These are phyloP conservation scores for Cerastis rubricosa DNA, from an alignment of 2,888 invertebrate species.

Conservation along the genomic window DNA sequence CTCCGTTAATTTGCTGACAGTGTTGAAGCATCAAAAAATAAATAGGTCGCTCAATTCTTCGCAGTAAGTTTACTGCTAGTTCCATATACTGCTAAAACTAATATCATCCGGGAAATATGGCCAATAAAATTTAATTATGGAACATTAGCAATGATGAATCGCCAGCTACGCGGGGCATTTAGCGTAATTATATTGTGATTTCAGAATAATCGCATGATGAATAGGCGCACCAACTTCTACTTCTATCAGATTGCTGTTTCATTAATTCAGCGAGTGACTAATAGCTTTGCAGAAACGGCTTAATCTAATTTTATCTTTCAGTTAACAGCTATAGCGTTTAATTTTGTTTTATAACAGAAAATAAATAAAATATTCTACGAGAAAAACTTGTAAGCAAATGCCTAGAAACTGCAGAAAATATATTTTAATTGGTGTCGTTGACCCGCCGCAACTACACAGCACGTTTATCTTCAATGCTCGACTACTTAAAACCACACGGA, in stretches of 20 bases:
- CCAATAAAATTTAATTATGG: conserved; percentile 85
- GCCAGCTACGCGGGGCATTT: conserved; percentile 76
- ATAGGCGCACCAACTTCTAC: conserved; percentile 78
- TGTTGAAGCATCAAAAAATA: conserved; percentile 46
- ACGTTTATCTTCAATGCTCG: conserved; percentile 50
- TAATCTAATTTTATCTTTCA: conserved; percentile 65
- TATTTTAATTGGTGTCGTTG: conserved; percentile 54
- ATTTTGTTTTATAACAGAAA: conserved; percentile 27
- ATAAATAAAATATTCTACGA: conserved; percentile 12
- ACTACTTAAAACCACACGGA: conserved; percentile 41
- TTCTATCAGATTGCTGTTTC: conserved; percentile 76
- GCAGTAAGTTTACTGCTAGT: conserved; percentile 47
- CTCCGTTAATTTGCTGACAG: conserved; percentile 60
- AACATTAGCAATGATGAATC: conserved; percentile 84
- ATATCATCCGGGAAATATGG: conserved; percentile 73
- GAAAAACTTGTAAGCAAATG: conserved; percentile 21
- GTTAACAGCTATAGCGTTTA: conserved; percentile 15
- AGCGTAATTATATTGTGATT: conserved; percentile 87
- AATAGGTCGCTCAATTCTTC: conserved; percentile 54
- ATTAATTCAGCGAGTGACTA: conserved; percentile 73
- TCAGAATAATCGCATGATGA: conserved; percentile 85
- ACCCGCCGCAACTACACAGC: conserved; percentile 26
- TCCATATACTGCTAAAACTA: conserved; percentile 65
- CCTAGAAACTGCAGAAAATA: conserved; percentile 33
- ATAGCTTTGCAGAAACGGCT: conserved; percentile 72